These are phyloP conservation scores for Indri indri DNA, from an alignment of 2,113 vertebrate species.

Conservation along the genomic window DNA sequence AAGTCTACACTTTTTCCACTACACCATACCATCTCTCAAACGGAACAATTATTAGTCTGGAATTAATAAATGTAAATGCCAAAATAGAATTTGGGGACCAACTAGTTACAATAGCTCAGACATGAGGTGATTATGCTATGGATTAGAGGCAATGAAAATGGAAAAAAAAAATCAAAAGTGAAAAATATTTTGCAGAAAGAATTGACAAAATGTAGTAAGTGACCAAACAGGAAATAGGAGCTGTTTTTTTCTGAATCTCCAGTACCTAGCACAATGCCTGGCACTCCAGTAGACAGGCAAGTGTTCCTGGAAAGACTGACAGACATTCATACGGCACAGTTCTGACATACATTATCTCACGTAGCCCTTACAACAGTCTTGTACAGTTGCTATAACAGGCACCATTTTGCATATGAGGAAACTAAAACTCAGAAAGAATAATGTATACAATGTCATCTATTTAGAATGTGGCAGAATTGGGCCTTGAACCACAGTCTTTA, in stretches of 20 bases:
- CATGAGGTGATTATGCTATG: neutral
- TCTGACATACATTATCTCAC: neutral
- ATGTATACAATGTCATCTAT: neutral
- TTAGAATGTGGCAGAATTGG: neutral
- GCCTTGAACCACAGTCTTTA: neutral
- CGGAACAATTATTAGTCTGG: neutral
- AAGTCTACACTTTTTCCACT: neutral
- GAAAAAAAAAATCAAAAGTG: neutral
- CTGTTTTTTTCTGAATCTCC: neutral
- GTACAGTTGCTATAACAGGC: neutral
- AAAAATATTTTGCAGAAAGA: slow-evolving; percentile 6
- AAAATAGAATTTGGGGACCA: neutral
- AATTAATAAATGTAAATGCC: neutral
- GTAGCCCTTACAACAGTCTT: neutral
- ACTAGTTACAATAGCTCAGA: neutral
- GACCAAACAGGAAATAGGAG: neutral
- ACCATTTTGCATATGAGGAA: neutral
- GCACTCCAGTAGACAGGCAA: neutral
- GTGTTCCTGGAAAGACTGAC: neutral
- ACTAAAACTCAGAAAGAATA: neutral
- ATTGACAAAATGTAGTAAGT: neutral
- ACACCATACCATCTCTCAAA: neutral
- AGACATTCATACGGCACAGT: neutral
- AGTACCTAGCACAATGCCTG: neutral
- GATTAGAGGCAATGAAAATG: neutral